Percentiles rank a stretch among this genome's conserved stretches.
Evolutionary conservation across 2,888 invertebrate genomes (phyloP).

Genomic region (Chrysopilus asiliformis): DNA sequence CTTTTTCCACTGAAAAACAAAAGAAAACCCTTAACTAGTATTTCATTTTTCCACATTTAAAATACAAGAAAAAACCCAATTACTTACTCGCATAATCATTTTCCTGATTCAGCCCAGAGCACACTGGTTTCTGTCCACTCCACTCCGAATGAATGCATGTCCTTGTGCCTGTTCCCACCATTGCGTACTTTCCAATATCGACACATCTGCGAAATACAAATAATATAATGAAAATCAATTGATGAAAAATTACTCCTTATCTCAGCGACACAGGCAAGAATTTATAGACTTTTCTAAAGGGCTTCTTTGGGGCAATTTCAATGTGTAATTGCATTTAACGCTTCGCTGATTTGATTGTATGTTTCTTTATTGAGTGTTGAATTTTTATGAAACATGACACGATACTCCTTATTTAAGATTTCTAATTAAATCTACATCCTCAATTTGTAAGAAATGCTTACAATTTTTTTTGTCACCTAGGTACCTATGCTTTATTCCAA

Average conservation of each 20-base stretch:
- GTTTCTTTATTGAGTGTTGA: too few species aligned
- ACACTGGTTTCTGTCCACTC: constrained; percentile 65
- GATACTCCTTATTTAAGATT: too few species aligned
- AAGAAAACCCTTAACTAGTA: background rate
- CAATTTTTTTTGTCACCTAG: too few species aligned
- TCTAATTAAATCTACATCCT: too few species aligned
- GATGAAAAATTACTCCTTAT: constrained; percentile 6
- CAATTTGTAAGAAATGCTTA: too few species aligned
- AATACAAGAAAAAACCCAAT: background rate
- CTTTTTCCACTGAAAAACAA: constrained; percentile 55
- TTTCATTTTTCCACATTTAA: background rate
- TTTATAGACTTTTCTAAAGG: too few species aligned
- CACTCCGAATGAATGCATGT: constrained; percentile 66
- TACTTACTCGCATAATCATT: constrained; percentile 71
- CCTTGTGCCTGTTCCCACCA: constrained; percentile 60
- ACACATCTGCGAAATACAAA: constrained; percentile 43
- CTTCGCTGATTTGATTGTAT: too few species aligned
- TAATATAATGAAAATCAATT: constrained; percentile 1
- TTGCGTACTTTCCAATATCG: constrained; percentile 75
- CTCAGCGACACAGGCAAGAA: constrained; percentile 2
- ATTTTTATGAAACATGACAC: too few species aligned
- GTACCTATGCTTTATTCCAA: too few species aligned
- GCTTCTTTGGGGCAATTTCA: too few species aligned
- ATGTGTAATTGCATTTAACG: too few species aligned
- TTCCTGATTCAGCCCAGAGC: constrained; percentile 71